These are phyloP conservation scores for Hirtodrosophila histrioides DNA, from an alignment of 2,888 invertebrate genomes.

Conservation along the genomic window DNA sequence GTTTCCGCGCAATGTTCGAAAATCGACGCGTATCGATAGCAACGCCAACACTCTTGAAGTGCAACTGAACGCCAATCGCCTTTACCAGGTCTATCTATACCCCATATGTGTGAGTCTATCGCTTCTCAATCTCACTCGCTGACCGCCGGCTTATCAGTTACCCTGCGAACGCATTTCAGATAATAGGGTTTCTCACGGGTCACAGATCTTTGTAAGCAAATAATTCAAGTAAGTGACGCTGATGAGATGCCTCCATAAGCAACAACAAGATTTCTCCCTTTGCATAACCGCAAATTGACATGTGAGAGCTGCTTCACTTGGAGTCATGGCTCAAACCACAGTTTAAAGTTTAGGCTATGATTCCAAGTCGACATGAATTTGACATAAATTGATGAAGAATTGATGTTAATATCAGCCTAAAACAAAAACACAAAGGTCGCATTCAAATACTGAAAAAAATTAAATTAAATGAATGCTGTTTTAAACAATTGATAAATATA, in stretches of 20 bases:
- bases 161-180: conserved; percentile 15
- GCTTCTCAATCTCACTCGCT: conserved; percentile 20
- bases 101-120: conserved; percentile 23
- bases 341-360: no score
- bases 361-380: no score
- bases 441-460: no score
- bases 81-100: conserved; percentile 62
- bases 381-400: conserved; percentile 1
- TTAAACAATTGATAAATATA: no score
- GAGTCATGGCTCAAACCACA: neutral
- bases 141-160: conserved; percentile 55
- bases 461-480: no score
- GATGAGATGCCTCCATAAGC: conserved; percentile 1
- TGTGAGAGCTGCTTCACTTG: conserved; percentile 11
- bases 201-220: conserved; percentile 45
- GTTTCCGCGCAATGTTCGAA: conserved; percentile 23
- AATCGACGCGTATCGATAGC: conserved; percentile 27
- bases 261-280: conserved; percentile 8
- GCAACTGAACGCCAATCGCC: conserved; percentile 55
- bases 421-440: no score
- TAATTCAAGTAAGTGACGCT: neutral
- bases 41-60: conserved; percentile 59
- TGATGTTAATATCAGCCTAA: no score
- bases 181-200: conserved; percentile 63
- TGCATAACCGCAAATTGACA: conserved; percentile 36